Conservation (phyloP, 2,888 invertebrate genomes). For the Ischnura elegans region DNA sequence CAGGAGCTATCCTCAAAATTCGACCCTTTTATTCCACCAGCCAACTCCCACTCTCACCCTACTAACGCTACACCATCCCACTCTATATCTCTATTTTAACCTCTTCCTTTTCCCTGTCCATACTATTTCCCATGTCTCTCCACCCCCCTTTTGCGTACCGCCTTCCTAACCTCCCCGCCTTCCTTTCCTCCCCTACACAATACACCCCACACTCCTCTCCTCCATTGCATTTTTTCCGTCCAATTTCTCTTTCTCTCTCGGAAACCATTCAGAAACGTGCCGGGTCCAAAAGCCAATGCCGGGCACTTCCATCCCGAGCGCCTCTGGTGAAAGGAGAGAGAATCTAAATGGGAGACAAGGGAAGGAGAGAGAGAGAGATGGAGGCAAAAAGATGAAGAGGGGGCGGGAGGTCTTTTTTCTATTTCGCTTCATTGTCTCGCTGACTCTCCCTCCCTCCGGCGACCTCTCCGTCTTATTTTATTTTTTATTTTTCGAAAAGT, state of each 20-base stretch:
- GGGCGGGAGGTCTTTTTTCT: conserved; percentile 7
- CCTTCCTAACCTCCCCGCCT: too few species aligned
- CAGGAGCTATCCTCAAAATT: conserved; percentile 38
- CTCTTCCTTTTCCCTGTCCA: background rate
- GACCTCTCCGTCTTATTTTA: too few species aligned
- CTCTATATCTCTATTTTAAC: background rate
- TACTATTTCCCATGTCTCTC: background rate
- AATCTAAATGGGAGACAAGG: conserved; percentile 23
- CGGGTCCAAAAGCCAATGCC: conserved; percentile 47
- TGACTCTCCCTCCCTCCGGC: background rate
- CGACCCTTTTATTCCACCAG: conserved; percentile 18
- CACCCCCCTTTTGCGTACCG: background rate
- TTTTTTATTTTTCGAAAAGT: conserved; percentile 13
- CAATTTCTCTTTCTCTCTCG: conserved; percentile 24
- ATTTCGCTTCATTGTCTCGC: conserved; percentile 60
- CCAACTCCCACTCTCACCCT: background rate
- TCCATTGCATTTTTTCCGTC: background rate
- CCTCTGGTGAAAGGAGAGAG: conserved; percentile 51
- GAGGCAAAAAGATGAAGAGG: background rate
- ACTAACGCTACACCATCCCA: background rate
- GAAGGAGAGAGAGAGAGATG: background rate
- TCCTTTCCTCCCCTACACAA: too few species aligned
- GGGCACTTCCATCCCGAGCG: conserved; percentile 51
- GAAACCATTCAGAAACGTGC: conserved; percentile 45
- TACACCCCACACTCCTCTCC: background rate